Evolutionary conservation across 2,888 invertebrate genomes (phyloP), one percentile per base, ranked within the genome.

Genomic region (Apoderus coryli): DNA sequence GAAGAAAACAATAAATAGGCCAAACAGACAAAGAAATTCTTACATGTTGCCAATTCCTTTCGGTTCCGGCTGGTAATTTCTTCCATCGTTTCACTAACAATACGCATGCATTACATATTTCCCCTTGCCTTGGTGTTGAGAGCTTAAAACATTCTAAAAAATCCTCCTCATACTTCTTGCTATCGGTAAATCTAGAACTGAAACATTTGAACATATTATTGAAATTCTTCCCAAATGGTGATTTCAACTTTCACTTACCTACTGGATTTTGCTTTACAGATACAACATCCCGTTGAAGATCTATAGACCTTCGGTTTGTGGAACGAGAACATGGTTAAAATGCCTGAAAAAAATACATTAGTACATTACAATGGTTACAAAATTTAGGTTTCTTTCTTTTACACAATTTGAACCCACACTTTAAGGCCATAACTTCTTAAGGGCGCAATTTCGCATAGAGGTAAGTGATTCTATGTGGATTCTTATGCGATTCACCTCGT

Each of bases 21-120:
- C n/a, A 25, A 19, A n/a, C 7, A 19, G 7, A 19, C 19, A 19
- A 19, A 24, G 7, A 15, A 22, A 14, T 16, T 45, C 72, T 68
- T 61, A 78, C 80, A 58, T 81, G 80, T 51, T 72, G 69, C 80
- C 80, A 81, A 56, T 80, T 73, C 22, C 77, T 63, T 45, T 69
- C 69, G 40, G 74, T 76, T 27, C 75, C 79, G 4, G 64, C 62
- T 2, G 79, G 79, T 35, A 81, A 57, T 44, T 80, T 77, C 51
- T 79, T 79, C 70, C 75, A 85, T 36, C 84, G 60, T 53, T 85
- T 85, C 2, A 85, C 82, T 37, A 84, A 58, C 34, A 85, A 62
- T 2, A 85, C 84, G 52, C 85, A 85, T 2, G 84, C 84, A 58
- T 85, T 84, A 58, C 85, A 85, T 41, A 85, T 84, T 59, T 84